Evolutionary conservation across 1,140 invertebrate genomes (phyloP), one percentile per base, ranked within the genome.

Genomic region (Ips typographus): DNA sequence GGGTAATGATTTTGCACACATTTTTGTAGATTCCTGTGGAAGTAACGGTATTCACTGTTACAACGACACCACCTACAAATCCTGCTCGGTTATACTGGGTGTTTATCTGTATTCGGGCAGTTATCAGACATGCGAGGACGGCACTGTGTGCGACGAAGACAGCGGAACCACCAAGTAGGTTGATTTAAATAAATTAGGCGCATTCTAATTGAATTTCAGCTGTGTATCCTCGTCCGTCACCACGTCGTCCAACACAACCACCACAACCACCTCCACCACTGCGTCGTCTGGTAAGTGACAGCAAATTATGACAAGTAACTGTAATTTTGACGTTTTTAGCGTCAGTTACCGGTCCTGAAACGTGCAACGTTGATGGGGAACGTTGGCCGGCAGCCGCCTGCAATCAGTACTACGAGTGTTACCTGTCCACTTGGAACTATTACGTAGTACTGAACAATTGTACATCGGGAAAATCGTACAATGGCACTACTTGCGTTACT

Each of bases 401-500:
- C 40, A 47, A 59, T 37, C 56, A 67, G 58, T 67, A 67, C 41
- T 59, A 60, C 39, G 7, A 47, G 41, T 67, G 65, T 44, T n/a
- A 40, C 6, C 44, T 59, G 42, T 5, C 65, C 1, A 5, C 41
- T 2, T 47, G 65, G 47, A 59, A 49, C 22, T 59, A 67, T 41
- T 67, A 67, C 36, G 56, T 67, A 3, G 55, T 67, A 1, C 5
- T 8, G 5, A 39, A 40, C 3, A 59, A 47, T 42, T 67, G 65
- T 49, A 41, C 2, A 3, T 40, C 56, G 3, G 65, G 65, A n/a
- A 1, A 67, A 37, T 1, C 36, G 1, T 67, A 40, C 40, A 8
- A 47, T 36, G 22, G 8, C 39, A 4, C 43, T 7, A 40, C 5
- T 59, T 67, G 65, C 40, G 55, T 59, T 5, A 67, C 58, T 53